Evolutionary conservation across 2,797 vertebrate species (phyloP), one percentile per base, ranked within the genome.

Genomic region (Etheostoma perlongum): DNA sequence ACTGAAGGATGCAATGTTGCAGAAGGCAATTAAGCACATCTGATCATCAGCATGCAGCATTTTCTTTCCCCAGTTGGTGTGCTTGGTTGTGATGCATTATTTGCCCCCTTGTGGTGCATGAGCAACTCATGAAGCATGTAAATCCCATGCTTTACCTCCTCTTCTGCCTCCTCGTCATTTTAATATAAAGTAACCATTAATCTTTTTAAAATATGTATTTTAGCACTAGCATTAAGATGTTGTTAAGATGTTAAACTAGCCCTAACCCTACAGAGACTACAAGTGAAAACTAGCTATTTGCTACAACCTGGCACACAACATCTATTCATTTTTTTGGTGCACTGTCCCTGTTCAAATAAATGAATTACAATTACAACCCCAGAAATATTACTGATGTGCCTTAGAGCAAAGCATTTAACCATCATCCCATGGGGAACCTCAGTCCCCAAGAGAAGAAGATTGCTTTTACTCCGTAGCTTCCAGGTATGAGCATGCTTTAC

Each of bases 401-500:
- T 15, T n/a, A 42, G 27, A 70, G 46, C 57, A 66, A 30, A 46
- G 46, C 15, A 44, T 72, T 70, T 5, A 53, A 71, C 5, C 61
- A 40, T 54, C 49, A 44, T 58, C 53, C 59, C 36, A 0, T 14
- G 23, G 13, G 13, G 63, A 21, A 30, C 60, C 33, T 59, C 27
- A 23, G 60, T 14, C 40, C 55, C n/a, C 44, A 55, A 36, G 44
- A 52, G 51, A 18, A 30, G 10, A 51, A 53, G 23, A 42, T 10
- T 6, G 18, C 21, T 53, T 74, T 60, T 21, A 64, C 67, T 48
- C 27, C 21, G 46, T 23, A 44, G 57, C 52, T 58, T 80, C 62
- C 79, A 81, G 75, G 72, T 83, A 76, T 12, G 10, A 47, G 62
- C 36, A 9, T 84, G 40, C 73, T 75, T 67, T 78, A 42, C 61